Evolutionary conservation across 2,113 vertebrate genomes (phyloP).

Genomic region (Meriones unguiculatus): DNA sequence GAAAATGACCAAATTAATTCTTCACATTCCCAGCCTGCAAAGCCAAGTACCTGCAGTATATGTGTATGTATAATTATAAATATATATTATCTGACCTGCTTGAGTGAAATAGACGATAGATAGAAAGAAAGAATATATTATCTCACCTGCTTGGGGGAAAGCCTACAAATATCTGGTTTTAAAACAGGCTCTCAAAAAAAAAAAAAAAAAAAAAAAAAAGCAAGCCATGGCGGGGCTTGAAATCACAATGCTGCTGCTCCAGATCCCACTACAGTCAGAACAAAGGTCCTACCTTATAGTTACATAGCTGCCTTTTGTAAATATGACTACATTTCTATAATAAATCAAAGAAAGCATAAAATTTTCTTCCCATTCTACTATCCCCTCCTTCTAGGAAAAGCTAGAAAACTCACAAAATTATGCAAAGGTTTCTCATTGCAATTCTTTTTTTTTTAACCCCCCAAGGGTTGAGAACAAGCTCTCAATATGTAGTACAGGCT

Average conservation of each 20-base stretch:
- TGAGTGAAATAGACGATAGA: too few species aligned
- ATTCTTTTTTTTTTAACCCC: not conserved
- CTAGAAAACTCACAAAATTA: conserved; percentile 35
- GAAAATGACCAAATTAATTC: conserved; percentile 27
- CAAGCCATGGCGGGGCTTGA: not conserved
- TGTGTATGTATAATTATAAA: too few species aligned
- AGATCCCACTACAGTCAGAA: not conserved
- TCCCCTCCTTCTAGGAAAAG: not conserved
- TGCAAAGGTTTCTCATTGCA: conserved; percentile 36
- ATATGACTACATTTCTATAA: conserved; percentile 43
- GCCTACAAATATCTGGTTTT: not conserved
- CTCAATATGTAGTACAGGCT: not conserved
- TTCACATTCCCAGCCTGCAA: conserved; percentile 16
- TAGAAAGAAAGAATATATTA: not conserved
- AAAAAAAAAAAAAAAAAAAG: too few species aligned
- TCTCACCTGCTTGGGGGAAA: not conserved
- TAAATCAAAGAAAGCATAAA: not conserved
- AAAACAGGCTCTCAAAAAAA: not conserved
- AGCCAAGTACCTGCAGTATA: not conserved
- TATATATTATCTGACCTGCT: too few species aligned
- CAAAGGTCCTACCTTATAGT: not conserved
- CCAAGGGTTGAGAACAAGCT: not conserved
- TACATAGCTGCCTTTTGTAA: not conserved
- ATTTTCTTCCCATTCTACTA: conserved; percentile 52
- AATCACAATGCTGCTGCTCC: not conserved